phyloP scores from a whole-genome alignment of 2,888 invertebrate genomes.

The Labia minor region DNA sequence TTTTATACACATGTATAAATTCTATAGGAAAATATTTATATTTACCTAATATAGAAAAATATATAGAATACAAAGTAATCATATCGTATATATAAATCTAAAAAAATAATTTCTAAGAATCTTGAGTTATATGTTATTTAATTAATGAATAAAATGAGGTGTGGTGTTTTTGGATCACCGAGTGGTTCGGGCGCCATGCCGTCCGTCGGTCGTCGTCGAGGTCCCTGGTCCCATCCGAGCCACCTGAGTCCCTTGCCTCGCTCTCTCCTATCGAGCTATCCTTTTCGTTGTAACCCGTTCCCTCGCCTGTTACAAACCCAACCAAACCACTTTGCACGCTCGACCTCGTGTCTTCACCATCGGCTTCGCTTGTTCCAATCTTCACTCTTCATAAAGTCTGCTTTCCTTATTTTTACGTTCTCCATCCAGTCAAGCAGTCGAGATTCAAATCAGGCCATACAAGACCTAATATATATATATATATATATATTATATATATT shows the following conservation, averaged over 20 bases:
- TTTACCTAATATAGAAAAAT: too few relatives aligned
- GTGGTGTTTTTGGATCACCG: neutral
- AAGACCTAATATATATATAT: too few relatives aligned
- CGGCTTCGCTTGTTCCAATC: neutral
- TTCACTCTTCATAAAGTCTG: neutral
- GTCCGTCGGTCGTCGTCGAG: neutral
- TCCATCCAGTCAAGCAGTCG: neutral
- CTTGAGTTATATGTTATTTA: too few relatives aligned
- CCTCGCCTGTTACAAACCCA: neutral
- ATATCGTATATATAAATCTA: too few relatives aligned
- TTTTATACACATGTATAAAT: too few relatives aligned
- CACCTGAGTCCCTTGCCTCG: neutral
- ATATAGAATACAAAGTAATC: too few relatives aligned
- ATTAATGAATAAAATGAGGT: too few relatives aligned
- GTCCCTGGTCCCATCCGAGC: constrained; percentile 8
- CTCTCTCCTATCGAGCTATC: neutral
- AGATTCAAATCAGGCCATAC: neutral
- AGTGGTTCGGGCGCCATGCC: neutral
- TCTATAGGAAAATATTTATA: too few relatives aligned
- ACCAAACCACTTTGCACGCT: constrained; percentile 13
- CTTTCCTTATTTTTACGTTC: too few relatives aligned
- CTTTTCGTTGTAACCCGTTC: neutral
- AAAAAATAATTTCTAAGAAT: too few relatives aligned
- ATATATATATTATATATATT: too few relatives aligned
- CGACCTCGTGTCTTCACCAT: constrained; percentile 13